A percentile compares a stretch with the other conserved stretches of the same genome.
Evolutionary conservation across 92 coral and sea anemone species (phyloP).

Genomic region (Ricordea florida): DNA sequence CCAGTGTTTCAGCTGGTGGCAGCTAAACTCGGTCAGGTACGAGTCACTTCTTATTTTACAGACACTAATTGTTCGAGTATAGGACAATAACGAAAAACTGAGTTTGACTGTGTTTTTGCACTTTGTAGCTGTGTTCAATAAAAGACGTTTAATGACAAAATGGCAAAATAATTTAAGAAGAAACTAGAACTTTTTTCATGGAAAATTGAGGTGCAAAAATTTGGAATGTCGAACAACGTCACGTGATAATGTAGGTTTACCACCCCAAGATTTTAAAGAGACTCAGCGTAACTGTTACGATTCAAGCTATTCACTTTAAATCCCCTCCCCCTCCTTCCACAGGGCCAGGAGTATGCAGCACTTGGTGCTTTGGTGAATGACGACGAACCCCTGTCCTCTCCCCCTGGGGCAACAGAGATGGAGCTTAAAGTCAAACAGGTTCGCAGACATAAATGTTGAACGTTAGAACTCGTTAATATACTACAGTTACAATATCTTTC

Average conservation of each 20-base stretch:
- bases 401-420: conserved; percentile 97
- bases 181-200: too few relatives aligned
- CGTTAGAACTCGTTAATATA: too few relatives aligned
- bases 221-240: too few relatives aligned
- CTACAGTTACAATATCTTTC: too few relatives aligned
- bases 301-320: not conserved
- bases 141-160: too few relatives aligned
- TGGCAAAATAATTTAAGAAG: too few relatives aligned
- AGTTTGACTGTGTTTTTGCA: too few relatives aligned
- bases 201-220: too few relatives aligned
- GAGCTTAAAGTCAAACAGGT: conserved; percentile 98
- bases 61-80: too few relatives aligned
- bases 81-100: not conserved
- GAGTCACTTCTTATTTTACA: not conserved
- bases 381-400: conserved; percentile 96
- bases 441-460: not conserved
- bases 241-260: too few relatives aligned
- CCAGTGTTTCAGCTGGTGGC: conserved; percentile 96
- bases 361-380: conserved; percentile 90
- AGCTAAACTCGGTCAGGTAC: conserved; percentile 88
- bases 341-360: conserved; percentile 95
- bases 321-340: not conserved
- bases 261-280: too few relatives aligned
- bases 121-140: too few relatives aligned
- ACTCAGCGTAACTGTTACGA: not conserved